Percentiles rank a stretch among this genome's conserved stretches.
phyloP scores from a whole-genome alignment of 2,113 vertebrate species.

The Spilogale gracilis region DNA sequence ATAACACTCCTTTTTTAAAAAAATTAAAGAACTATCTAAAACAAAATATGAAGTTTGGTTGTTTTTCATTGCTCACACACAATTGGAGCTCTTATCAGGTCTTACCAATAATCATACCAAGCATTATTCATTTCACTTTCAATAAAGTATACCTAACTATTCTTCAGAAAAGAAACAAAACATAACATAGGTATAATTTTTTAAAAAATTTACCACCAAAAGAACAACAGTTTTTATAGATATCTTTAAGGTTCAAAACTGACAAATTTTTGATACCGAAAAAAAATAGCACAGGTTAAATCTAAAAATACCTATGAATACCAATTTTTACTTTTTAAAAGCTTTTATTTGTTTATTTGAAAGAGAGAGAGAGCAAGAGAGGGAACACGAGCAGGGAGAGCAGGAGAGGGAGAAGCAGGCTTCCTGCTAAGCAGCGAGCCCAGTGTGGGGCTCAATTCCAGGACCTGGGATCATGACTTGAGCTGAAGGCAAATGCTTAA shows the following conservation, averaged over 20 bases:
- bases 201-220: conserved; percentile 35
- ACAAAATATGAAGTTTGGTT: conserved; percentile 22
- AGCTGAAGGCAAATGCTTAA: too few species aligned
- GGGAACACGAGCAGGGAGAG: too few species aligned
- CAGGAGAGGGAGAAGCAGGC: too few species aligned
- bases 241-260: conserved; percentile 19
- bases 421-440: too few species aligned
- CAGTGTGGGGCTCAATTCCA: too few species aligned
- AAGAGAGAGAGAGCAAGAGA: too few species aligned
- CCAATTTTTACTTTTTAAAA: background rate
- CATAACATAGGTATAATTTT: background rate
- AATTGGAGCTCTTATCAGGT: background rate
- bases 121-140: background rate
- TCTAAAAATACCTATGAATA: conserved; percentile 38
- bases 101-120: background rate
- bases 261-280: background rate
- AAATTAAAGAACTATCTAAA: conserved; percentile 43
- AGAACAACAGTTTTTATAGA: background rate
- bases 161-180: conserved; percentile 26
- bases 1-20: background rate
- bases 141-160: background rate
- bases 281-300: background rate
- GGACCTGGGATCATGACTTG: too few species aligned
- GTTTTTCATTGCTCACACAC: background rate
- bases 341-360: too few species aligned